phyloP scores from a whole-genome alignment of 30 jellyfish, hydroid and myxozoan genomes.

The Aurelia sp. region DNA sequence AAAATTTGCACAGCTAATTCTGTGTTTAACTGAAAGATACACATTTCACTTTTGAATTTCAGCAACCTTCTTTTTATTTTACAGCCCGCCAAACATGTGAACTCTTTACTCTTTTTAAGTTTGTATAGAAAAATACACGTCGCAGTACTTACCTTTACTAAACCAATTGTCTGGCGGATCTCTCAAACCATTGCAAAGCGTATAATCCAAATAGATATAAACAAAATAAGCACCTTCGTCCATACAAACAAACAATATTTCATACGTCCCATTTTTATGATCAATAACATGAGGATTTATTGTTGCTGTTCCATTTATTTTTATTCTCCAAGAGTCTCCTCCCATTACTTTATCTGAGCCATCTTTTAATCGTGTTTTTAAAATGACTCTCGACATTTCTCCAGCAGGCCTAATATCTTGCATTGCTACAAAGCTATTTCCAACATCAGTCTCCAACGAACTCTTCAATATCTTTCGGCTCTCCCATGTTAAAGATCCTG shows the following conservation, averaged over 20 bases:
- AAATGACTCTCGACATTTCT: conserved; percentile 22
- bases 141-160: conserved; percentile 44
- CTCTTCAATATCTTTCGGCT: background rate
- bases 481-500: conserved; percentile 23
- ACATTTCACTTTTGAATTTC: no score
- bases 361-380: conserved; percentile 4
- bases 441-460: conserved; percentile 46
- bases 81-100: no score
- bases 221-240: conserved; percentile 61
- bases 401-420: conserved; percentile 62
- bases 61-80: no score
- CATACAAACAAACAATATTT: conserved; percentile 27
- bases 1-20: no score
- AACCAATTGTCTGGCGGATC: conserved; percentile 85
- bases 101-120: no score
- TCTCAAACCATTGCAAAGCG: conserved; percentile 71
- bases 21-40: no score
- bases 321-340: conserved; percentile 80
- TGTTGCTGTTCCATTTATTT: conserved; percentile 64
- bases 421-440: conserved; percentile 15
- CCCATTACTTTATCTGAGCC: conserved; percentile 40
- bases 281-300: conserved; percentile 49
- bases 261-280: conserved; percentile 74
- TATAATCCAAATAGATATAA: conserved; percentile 52
- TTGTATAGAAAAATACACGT: no score